phyloP scores from a whole-genome alignment of 2,797 vertebrate species.

The Prionace glauca region DNA sequence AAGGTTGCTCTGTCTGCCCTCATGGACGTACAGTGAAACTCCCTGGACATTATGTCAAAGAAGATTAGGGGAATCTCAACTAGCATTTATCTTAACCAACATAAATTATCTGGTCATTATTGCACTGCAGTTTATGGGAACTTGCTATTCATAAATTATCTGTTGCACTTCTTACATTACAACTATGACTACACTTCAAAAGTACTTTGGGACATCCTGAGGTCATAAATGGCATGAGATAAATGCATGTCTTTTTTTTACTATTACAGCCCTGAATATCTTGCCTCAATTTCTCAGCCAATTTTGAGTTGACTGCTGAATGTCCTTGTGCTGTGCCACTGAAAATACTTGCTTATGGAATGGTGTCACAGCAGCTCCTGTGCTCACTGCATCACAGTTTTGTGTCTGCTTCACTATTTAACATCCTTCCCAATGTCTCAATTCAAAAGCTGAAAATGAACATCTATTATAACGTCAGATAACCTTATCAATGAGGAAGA shows the following conservation, averaged over 20 bases:
- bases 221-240: background rate
- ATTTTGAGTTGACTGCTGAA: background rate
- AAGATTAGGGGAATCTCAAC: background rate
- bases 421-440: background rate
- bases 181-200: background rate
- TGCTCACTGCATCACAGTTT: background rate
- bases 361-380: background rate
- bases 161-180: background rate
- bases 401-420: background rate
- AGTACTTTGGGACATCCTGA: background rate
- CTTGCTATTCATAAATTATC: background rate
- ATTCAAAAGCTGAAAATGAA: background rate
- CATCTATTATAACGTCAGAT: background rate
- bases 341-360: background rate
- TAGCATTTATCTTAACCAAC: background rate
- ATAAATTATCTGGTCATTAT: background rate
- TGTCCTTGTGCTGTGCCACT: background rate
- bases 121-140: background rate
- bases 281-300: background rate
- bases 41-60: background rate
- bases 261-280: background rate
- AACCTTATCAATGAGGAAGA: background rate
- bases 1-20: background rate
- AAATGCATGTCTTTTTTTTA: background rate
- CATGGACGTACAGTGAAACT: background rate